phyloP scores from a whole-genome alignment of 2,888 invertebrate species.

The Melieria omissa region DNA sequence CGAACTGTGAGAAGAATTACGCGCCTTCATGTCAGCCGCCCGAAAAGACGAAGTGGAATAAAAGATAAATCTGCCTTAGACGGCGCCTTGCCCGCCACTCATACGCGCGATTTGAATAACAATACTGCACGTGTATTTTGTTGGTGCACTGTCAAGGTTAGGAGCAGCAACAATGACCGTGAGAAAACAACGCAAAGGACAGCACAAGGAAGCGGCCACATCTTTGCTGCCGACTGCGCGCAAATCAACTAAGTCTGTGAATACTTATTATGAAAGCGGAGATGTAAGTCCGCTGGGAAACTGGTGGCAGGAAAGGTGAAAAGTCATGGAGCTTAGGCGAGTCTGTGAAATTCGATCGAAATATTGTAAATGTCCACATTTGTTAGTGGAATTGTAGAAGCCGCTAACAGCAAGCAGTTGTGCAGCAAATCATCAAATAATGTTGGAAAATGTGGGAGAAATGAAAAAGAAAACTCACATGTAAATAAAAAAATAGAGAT shows the following conservation, averaged over 20 bases:
- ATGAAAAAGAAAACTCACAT: neutral
- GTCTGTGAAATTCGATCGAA: conserved; percentile 21
- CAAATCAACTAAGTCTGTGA: too few relatives aligned
- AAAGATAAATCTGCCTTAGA: neutral
- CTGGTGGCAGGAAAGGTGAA: too few relatives aligned
- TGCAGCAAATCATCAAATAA: neutral
- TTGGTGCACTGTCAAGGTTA: neutral
- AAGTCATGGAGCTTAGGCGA: too few relatives aligned
- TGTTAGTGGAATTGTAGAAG: conserved; percentile 6
- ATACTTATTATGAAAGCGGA: too few relatives aligned
- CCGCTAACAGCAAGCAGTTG: too few relatives aligned
- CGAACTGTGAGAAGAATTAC: conserved; percentile 11
- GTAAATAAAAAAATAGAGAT: neutral
- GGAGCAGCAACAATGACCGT: neutral
- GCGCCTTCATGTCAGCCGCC: neutral
- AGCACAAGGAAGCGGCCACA: too few relatives aligned
- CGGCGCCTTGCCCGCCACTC: too few relatives aligned
- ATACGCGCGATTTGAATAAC: neutral
- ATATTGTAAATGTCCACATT: conserved; percentile 32
- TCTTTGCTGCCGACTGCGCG: too few relatives aligned
- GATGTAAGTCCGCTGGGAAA: too few relatives aligned
- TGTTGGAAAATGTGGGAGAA: neutral
- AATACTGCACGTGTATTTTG: neutral
- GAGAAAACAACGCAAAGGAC: too few relatives aligned
- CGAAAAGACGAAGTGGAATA: neutral